These are phyloP conservation scores for Porites lutea DNA, from an alignment of 64 coral and sea anemone species.

Conservation along the genomic window DNA sequence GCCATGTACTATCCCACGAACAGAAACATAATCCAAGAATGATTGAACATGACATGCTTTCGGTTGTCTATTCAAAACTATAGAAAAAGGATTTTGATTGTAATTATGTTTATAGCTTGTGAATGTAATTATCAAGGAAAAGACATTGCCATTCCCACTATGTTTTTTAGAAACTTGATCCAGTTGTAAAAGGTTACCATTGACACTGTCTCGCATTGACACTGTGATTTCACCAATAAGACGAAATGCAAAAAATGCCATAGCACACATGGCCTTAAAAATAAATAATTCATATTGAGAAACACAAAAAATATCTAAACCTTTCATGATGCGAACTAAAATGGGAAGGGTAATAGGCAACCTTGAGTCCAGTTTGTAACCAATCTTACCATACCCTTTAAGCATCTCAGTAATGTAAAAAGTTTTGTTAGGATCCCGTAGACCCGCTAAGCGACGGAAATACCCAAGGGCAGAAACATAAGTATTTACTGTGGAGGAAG, in stretches of 20 bases:
- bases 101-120: background rate
- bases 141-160: background rate
- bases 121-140: background rate
- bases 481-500: background rate
- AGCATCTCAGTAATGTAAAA: background rate
- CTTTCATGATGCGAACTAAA: no score
- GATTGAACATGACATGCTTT: no score
- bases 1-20: background rate
- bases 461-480: background rate
- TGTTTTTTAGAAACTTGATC: background rate
- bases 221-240: no score
- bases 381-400: constrained; percentile 14
- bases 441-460: background rate
- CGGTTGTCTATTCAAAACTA: background rate
- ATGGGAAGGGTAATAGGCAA: no score
- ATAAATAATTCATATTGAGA: no score
- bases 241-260: no score
- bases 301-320: no score
- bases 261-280: no score
- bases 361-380: no score
- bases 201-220: no score
- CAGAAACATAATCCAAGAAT: background rate
- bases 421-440: no score
- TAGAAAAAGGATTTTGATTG: constrained; percentile 6
- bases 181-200: no score